Evolutionary conservation across 1,140 invertebrate genomes (phyloP).

Genomic region (Caenorhabditis briggsae): DNA sequence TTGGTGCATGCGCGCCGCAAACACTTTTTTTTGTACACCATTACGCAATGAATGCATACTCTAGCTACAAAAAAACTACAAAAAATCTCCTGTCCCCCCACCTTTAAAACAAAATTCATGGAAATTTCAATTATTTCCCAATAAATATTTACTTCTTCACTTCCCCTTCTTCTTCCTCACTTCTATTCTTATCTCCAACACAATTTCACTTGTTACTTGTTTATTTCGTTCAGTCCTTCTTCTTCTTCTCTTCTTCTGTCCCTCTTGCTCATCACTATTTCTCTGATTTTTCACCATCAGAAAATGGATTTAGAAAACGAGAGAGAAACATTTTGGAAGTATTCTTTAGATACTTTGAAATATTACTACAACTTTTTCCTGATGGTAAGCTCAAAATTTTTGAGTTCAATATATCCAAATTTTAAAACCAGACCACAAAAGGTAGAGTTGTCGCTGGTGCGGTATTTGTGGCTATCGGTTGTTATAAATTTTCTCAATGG

Average conservation of each 20-base stretch:
- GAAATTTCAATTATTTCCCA: neutral
- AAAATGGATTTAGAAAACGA: neutral
- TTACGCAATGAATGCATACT: too few species aligned
- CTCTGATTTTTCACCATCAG: neutral
- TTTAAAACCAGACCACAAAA: too few species aligned
- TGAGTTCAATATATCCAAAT: too few species aligned
- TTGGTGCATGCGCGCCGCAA: too few species aligned
- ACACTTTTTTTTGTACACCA: too few species aligned
- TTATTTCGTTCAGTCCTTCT: neutral
- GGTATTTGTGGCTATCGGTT: too few species aligned
- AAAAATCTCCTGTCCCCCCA: too few species aligned
- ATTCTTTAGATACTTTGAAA: neutral
- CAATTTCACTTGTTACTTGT: neutral
- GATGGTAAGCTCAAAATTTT: too few species aligned
- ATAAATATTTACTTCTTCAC: neutral
- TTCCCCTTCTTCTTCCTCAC: neutral
- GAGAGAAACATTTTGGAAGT: neutral
- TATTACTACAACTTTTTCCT: too few species aligned
- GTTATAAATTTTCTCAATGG: too few species aligned
- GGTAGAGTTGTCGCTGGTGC: too few species aligned
- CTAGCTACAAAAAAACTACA: too few species aligned
- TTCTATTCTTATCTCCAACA: neutral
- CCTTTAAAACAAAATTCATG: neutral
- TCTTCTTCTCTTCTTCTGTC: neutral
- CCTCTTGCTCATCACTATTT: neutral